Evolutionary conservation across 1,140 invertebrate species (phyloP).

Genomic region (Cheumatopsyche charites): DNA sequence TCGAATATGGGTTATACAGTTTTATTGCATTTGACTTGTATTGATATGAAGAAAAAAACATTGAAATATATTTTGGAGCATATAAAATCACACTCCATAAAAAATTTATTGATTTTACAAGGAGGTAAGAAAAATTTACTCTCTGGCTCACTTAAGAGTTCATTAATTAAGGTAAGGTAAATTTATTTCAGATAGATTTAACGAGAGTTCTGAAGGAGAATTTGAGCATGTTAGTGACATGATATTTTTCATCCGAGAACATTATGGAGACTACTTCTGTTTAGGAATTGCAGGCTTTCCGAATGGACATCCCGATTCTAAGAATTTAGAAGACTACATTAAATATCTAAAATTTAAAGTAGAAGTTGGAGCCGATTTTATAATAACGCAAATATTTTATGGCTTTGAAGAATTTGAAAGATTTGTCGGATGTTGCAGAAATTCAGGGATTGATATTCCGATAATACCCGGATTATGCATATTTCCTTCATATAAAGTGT

Average conservation of each 20-base stretch:
- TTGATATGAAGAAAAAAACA: constrained; percentile 36
- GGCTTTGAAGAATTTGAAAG: constrained; percentile 24
- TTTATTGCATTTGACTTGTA: constrained; percentile 32
- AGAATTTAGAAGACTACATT: constrained; percentile 36
- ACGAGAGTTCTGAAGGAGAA: background rate
- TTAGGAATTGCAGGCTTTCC: constrained; percentile 48
- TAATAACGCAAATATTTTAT: constrained; percentile 48
- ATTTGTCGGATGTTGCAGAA: constrained; percentile 41
- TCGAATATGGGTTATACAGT: constrained; percentile 10
- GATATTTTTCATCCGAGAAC: constrained; percentile 41
- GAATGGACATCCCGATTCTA: constrained; percentile 35
- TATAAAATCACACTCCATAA: constrained; percentile 38
- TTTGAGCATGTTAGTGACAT: constrained; percentile 11
- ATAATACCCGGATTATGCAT: constrained; percentile 29
- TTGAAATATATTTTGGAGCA: constrained; percentile 45
- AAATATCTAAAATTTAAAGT: constrained; percentile 44
- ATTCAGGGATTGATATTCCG: constrained; percentile 21
- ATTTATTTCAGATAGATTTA: constrained; percentile 23
- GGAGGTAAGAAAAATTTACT: constrained; percentile 49
- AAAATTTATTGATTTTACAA: constrained; percentile 51
- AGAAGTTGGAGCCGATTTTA: constrained; percentile 45
- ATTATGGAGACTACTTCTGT: constrained; percentile 42
- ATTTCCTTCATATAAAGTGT: constrained; percentile 14
- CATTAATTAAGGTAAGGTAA: too few relatives aligned
- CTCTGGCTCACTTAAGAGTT: too few relatives aligned